Percentiles rank a stretch among this genome's conserved stretches.
Evolutionary conservation across 2,113 vertebrate genomes (phyloP).

Genomic region (Peucedramus taeniatus): DNA sequence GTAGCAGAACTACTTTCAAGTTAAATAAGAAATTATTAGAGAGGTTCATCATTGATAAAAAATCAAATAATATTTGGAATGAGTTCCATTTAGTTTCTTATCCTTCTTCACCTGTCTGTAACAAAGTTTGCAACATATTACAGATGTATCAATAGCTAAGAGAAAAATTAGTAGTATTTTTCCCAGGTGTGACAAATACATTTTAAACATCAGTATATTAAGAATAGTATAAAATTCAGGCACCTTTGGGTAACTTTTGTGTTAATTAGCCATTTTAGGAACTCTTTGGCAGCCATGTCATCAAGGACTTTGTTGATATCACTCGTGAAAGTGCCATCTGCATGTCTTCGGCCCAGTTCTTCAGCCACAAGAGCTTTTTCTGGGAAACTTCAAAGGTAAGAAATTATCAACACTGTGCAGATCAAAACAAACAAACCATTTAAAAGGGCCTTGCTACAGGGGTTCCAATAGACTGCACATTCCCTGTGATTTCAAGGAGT

Average conservation of each 20-base stretch:
- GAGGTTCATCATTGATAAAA: background rate
- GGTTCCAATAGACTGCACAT: background rate
- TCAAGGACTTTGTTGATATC: slow-evolving; percentile 94
- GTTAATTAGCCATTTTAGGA: slow-evolving; percentile 93
- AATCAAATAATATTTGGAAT: background rate
- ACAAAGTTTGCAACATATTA: background rate
- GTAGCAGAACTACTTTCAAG: background rate
- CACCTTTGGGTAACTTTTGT: slow-evolving; percentile 84
- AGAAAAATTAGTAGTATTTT: background rate
- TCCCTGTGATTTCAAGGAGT: background rate
- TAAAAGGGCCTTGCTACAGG: background rate
- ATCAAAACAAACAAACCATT: background rate
- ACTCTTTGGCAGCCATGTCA: slow-evolving; percentile 90
- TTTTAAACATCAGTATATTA: background rate
- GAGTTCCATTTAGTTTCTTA: background rate
- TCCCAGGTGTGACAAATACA: slow-evolving; percentile 51
- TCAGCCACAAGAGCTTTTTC: slow-evolving; percentile 68
- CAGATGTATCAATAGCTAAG: background rate
- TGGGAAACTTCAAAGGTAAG: slow-evolving; percentile 75
- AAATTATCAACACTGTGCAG: background rate
- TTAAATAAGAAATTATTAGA: background rate
- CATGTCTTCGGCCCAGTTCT: slow-evolving; percentile 82
- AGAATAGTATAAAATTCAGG: slow-evolving; percentile 20
- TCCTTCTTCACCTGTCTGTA: background rate
- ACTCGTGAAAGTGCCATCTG: slow-evolving; percentile 94